A percentile compares a stretch with the other conserved stretches of the same genome.
These are phyloP conservation scores for Emmelina monodactyla DNA, from an alignment of 2,888 invertebrate species.

Conservation along the genomic window DNA sequence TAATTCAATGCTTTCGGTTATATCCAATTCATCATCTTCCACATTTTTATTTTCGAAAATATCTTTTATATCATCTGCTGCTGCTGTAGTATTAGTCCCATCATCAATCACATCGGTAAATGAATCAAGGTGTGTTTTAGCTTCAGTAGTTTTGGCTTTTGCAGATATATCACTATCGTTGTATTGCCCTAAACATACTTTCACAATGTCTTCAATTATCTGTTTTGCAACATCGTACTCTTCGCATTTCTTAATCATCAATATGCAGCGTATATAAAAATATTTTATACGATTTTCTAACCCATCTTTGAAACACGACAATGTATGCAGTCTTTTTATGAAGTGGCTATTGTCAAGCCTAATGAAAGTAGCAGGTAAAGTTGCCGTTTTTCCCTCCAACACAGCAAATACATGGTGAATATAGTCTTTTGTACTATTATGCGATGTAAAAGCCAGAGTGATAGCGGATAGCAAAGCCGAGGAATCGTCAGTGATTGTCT, in stretches of 20 bases:
- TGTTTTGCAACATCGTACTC: conserved; percentile 2
- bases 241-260: conserved; percentile 4
- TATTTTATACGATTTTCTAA: not conserved
- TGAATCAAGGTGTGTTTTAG: conserved; percentile 1
- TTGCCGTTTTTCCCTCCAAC: not conserved
- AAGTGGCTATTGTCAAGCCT: conserved; percentile 3
- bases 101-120: conserved; percentile 1
- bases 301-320: not conserved
- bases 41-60: not conserved
- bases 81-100: too few relatives aligned
- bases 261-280: conserved; percentile 3
- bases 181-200: conserved; percentile 1
- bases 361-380: conserved; percentile 1
- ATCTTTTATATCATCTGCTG: not conserved
- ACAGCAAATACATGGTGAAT: conserved; percentile 2
- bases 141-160: conserved; percentile 1
- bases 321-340: not conserved
- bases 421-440: conserved; percentile 2
- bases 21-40: not conserved
- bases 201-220: conserved; percentile 4
- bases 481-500: conserved; percentile 5
- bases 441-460: not conserved
- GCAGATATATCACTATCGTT: not conserved
- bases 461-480: conserved; percentile 4
- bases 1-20: not conserved